Conservation (phyloP, 2,113 vertebrate genomes). For the Pelobates fuscus region DNA sequence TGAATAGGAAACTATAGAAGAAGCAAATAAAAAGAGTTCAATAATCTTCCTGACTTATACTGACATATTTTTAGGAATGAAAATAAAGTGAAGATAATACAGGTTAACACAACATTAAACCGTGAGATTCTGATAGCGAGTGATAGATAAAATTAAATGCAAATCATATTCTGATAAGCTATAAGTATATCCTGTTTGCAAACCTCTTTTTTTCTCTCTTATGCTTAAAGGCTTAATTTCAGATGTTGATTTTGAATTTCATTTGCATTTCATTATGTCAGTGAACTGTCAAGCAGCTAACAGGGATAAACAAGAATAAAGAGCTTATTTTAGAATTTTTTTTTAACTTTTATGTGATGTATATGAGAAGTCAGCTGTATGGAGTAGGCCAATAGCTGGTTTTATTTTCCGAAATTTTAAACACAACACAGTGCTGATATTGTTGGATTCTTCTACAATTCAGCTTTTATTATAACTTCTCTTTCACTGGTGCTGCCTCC, state of each 20-base stretch:
- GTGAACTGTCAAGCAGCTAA: conserved; percentile 11
- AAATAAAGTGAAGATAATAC: conserved; percentile 14
- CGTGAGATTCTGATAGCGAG: conserved; percentile 10
- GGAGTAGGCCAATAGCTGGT: no score
- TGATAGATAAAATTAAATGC: conserved; percentile 31
- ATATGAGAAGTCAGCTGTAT: no score
- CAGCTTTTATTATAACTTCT: no score
- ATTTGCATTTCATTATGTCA: conserved; percentile 39
- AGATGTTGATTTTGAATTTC: conserved; percentile 38
- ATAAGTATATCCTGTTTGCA: conserved; percentile 36
- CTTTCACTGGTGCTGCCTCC: no score
- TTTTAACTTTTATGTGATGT: no score
- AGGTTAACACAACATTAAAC: conserved; percentile 37
- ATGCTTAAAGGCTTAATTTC: conserved; percentile 36
- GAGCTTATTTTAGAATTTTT: neutral
- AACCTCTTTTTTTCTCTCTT: conserved; percentile 27
- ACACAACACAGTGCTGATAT: no score
- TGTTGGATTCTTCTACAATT: no score
- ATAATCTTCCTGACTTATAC: neutral
- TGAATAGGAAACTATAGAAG: no score
- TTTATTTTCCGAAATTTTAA: no score
- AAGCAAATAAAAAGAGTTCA: no score
- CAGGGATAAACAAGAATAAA: neutral
- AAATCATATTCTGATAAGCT: conserved; percentile 43
- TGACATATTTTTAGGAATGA: neutral